These are phyloP conservation scores for Corythornis leucogaster DNA, from an alignment of 2,797 vertebrate species.

Conservation along the genomic window DNA sequence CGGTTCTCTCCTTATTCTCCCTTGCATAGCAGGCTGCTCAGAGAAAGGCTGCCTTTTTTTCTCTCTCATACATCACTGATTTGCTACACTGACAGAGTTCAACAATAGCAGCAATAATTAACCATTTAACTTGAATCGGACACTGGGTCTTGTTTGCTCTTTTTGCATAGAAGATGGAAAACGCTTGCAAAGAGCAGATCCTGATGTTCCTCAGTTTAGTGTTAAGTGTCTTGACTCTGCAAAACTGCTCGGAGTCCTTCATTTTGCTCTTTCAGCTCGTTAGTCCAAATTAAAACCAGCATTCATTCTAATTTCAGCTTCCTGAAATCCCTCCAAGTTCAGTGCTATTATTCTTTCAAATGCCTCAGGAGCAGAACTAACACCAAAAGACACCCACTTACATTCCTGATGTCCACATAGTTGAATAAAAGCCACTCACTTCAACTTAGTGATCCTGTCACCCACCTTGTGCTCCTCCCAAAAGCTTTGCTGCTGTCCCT, in stretches of 20 bases:
- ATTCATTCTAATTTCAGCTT: constrained; percentile 66
- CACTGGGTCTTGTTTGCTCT: constrained; percentile 38
- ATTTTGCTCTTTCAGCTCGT: constrained; percentile 65
- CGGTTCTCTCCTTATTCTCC: not conserved
- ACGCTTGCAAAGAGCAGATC: constrained; percentile 33
- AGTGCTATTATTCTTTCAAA: constrained; percentile 45
- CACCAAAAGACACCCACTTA: not conserved
- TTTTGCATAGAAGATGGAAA: constrained; percentile 20
- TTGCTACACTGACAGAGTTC: constrained; percentile 50
- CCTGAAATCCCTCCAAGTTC: constrained; percentile 64
- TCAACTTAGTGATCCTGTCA: not conserved
- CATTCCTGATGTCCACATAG: not conserved
- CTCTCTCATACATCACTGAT: constrained; percentile 28
- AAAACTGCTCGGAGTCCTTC: constrained; percentile 53
- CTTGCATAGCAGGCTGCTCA: not conserved
- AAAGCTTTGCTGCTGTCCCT: not conserved
- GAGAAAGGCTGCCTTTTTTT: constrained; percentile 27
- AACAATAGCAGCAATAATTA: constrained; percentile 65
- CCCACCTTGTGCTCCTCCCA: not conserved
- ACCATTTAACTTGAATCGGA: constrained; percentile 60
- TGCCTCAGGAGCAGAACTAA: constrained; percentile 24
- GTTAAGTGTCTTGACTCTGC: constrained; percentile 62
- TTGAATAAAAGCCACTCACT: not conserved
- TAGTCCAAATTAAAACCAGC: constrained; percentile 68
- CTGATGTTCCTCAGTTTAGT: constrained; percentile 9